Evolutionary conservation across 2,797 vertebrate species (phyloP).

Genomic region (Acanthiza pusilla): DNA sequence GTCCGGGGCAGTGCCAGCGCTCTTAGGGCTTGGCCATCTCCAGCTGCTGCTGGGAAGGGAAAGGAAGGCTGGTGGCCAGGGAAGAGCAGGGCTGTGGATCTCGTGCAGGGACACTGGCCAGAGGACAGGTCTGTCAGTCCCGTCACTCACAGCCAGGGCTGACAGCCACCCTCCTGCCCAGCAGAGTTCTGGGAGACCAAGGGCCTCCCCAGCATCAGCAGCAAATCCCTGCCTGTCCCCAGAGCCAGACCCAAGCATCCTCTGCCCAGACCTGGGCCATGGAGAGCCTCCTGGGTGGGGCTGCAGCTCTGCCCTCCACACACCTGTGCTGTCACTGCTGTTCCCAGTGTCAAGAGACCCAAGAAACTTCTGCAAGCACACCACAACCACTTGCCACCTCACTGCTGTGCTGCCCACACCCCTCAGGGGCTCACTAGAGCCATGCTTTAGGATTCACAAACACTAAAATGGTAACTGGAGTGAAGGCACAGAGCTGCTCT

Average conservation of each 20-base stretch:
- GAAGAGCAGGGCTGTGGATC: not conserved
- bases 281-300: not conserved
- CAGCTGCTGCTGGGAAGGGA: not conserved
- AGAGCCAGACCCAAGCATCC: not conserved
- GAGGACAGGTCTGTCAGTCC: not conserved
- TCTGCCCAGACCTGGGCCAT: rapidly evolving
- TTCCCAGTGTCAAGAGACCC: not conserved
- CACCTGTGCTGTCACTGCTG: not conserved
- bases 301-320: rapidly evolving
- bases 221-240: rapidly evolving
- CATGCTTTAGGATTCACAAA: not conserved
- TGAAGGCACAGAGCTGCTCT: not conserved
- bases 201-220: rapidly evolving
- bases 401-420: rapidly evolving
- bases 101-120: rapidly evolving
- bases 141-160: rapidly evolving
- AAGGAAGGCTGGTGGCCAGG: no score
- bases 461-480: not conserved
- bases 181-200: not conserved
- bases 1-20: not conserved
- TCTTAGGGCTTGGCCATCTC: not conserved
- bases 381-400: rapidly evolving
- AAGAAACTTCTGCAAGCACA: not conserved
- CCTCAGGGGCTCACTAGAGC: not conserved
- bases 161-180: rapidly evolving